A percentile compares a stretch with the other conserved stretches of the same genome.
Evolutionary conservation across 2,888 invertebrate species (phyloP).

Genomic region (Camponotus fellah): DNA sequence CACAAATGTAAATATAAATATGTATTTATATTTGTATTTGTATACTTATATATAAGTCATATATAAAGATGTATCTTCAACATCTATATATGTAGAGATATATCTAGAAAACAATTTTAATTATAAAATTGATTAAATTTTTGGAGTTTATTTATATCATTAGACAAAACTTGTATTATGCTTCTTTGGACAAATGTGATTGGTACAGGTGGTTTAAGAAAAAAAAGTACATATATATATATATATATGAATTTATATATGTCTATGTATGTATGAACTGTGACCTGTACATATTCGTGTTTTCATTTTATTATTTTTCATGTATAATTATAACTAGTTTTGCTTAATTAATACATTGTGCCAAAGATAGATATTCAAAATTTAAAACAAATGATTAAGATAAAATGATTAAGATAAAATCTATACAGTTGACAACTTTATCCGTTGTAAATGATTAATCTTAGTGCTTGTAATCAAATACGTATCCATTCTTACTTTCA

Average conservation of each 20-base stretch:
- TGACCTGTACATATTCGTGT: conserved; percentile 61
- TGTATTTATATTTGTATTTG: conserved; percentile 48
- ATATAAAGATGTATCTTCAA: conserved; percentile 25
- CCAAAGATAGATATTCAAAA: conserved; percentile 83
- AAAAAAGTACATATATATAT: background rate
- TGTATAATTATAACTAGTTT: conserved; percentile 68
- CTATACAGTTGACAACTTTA: conserved; percentile 75
- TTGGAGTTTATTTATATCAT: conserved; percentile 51
- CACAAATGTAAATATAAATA: conserved; percentile 42
- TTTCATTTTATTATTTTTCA: conserved; percentile 62
- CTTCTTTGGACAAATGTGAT: conserved; percentile 44
- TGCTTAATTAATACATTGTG: conserved; percentile 81
- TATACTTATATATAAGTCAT: conserved; percentile 12
- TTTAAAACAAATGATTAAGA: conserved; percentile 66
- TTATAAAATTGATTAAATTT: conserved; percentile 64
- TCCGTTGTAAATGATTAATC: conserved; percentile 69
- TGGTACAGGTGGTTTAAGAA: conserved; percentile 52
- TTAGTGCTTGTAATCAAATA: conserved; percentile 45
- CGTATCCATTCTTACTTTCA: conserved; percentile 51
- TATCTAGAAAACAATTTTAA: conserved; percentile 59
- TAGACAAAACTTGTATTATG: conserved; percentile 59
- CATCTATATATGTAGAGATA: conserved; percentile 39
- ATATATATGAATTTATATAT: background rate
- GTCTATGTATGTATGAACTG: conserved; percentile 36
- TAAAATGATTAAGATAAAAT: conserved; percentile 67